Evolutionary conservation across 2,888 invertebrate genomes (phyloP), one percentile per base, ranked within the genome.

Genomic region (Andrena marginata): DNA sequence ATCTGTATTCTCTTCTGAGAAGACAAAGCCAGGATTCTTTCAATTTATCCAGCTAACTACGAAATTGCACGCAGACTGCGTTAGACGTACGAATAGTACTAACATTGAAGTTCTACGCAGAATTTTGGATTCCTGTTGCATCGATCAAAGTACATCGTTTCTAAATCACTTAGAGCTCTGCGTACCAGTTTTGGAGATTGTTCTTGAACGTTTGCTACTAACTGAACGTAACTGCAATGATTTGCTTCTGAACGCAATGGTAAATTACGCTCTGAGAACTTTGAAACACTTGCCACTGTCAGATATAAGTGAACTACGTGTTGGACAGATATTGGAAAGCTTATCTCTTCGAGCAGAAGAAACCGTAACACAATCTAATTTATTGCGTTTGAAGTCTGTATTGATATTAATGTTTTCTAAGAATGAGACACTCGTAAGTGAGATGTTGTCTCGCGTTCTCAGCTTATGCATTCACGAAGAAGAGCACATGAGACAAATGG

Each of bases 1-100:
- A 33, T 64, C 72, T 51, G 26, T 78, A 70, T 59, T 72, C 6
- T 63, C 70, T 23, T 63, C 51, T 0, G 82, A 89, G 10, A 80
- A 82, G 1, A 79, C 62, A 1, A 82, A 84, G 29, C 92, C 92
- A n/a, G 92, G 92, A 6, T 92, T 92, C 77, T 89, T 83, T 35
- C 90, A 91, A 54, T 93, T 91, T 63, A 13, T 91, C 2, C 88
- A 90, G 26, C 64, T 85, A 65, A 76, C 88, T 5, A 84, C 83
- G 64, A 79, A 72, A 42, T 71, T 90, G 4, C 87, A 87, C 10
- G 87, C 87, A 6, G 26, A 67, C 1, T 60, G 76, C 62, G 13
- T 88, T 10, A 87, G 82, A 68, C 42, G 26, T 8, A 77, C 85
- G 23, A 71, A 33, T 59, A 31, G 60, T 13, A 31, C 82, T 42